phyloP scores from a whole-genome alignment of 2,113 vertebrate genomes.

The Gallinago jamesoni region DNA sequence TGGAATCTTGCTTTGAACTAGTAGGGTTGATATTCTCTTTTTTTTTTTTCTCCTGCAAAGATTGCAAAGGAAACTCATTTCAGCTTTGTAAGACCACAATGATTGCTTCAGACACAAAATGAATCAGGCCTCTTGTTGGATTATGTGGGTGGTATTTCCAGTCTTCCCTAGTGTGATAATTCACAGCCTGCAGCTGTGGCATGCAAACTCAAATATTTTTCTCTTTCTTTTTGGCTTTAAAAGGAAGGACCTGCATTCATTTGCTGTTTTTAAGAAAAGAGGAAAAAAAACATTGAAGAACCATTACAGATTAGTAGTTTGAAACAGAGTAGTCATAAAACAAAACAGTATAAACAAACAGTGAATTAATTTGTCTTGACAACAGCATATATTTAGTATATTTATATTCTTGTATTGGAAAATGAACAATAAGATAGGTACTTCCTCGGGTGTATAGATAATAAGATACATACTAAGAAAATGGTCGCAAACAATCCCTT shows the following conservation, averaged over 20 bases:
- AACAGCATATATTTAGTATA: not conserved
- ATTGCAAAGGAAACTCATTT: constrained; percentile 70
- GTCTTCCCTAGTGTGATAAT: constrained; percentile 69
- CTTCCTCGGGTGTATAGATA: not conserved
- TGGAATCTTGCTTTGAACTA: constrained; percentile 28
- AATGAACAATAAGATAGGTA: not conserved
- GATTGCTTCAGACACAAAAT: constrained; percentile 71
- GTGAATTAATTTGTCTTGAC: not conserved
- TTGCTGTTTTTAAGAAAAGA: not conserved
- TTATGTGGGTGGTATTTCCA: constrained; percentile 71
- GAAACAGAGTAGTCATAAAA: constrained; percentile 16
- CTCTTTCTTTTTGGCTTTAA: constrained; percentile 53
- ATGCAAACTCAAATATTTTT: constrained; percentile 67
- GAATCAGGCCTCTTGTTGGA: constrained; percentile 68
- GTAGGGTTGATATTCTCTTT: constrained; percentile 1
- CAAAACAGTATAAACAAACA: not conserved
- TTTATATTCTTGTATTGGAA: not conserved
- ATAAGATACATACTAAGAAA: not conserved
- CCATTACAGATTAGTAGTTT: constrained; percentile 20
- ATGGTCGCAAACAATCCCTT: not conserved
- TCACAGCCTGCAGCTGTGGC: constrained; percentile 57
- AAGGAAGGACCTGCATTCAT: constrained; percentile 7
- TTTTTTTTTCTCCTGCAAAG: constrained; percentile 49
- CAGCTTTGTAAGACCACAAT: constrained; percentile 53
- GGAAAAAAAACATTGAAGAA: not conserved